A percentile compares a stretch with the other conserved stretches of the same genome.
Evolutionary conservation across 2,888 invertebrate genomes (phyloP).

Genomic region (Noctua janthe): DNA sequence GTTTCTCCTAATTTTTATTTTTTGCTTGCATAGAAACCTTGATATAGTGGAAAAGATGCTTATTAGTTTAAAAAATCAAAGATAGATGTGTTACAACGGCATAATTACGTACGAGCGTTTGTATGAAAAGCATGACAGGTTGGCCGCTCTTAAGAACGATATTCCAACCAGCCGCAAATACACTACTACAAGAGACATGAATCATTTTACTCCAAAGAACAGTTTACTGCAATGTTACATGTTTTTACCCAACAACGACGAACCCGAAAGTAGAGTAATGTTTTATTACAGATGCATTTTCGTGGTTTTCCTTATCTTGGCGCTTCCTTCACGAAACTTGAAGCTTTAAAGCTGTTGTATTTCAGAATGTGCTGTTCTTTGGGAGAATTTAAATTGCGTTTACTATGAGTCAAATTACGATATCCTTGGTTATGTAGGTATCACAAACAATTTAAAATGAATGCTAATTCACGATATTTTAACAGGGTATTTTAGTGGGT

Average conservation of each 20-base stretch:
- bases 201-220: constrained; percentile 16
- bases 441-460: background rate
- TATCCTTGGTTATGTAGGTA: background rate
- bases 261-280: constrained; percentile 43
- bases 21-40: too few species aligned
- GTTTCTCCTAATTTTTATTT: too few species aligned
- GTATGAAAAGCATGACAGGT: too few species aligned
- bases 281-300: constrained; percentile 48
- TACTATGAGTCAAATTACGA: background rate
- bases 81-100: too few species aligned
- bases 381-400: constrained; percentile 1
- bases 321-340: constrained; percentile 44
- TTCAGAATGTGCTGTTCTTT: constrained; percentile 27
- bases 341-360: constrained; percentile 43
- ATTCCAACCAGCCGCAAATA: constrained; percentile 7
- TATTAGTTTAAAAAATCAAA: too few species aligned
- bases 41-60: too few species aligned
- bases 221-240: constrained; percentile 2
- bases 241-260: constrained; percentile 16
- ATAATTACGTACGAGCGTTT: too few species aligned
- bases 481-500: background rate
- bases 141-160: too few species aligned
- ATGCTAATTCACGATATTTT: background rate
- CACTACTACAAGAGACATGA: background rate
- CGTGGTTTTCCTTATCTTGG: constrained; percentile 32